These are phyloP conservation scores for Mus musculus DNA, from an alignment of 2,113 vertebrate genomes.

Conservation along the genomic window GRCm39 chr16:75088001-75088500, in stretches of 20 bases:
- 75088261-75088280: slow-evolving; percentile 78
- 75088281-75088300: slow-evolving; percentile 33
- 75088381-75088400: not conserved
- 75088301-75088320: not conserved
- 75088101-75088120: not conserved
- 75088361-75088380: not conserved
- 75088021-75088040: not conserved
- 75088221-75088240: not conserved
- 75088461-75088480: not conserved
- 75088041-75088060: not conserved
- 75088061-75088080: not conserved
- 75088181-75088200: not conserved
- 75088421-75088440: not conserved
- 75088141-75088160: not conserved
- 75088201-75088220: not conserved
- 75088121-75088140: not conserved
- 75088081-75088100: not conserved
- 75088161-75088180: not conserved
- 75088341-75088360: not conserved
- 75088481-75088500: slow-evolving; percentile 31
- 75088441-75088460: not conserved
- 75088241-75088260: slow-evolving; percentile 34
- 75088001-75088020: not conserved
- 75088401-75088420: not conserved
- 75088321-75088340: not conserved